These are phyloP conservation scores for Falco punctatus DNA, from an alignment of 2,113 vertebrate species.

Conservation along the genomic window DNA sequence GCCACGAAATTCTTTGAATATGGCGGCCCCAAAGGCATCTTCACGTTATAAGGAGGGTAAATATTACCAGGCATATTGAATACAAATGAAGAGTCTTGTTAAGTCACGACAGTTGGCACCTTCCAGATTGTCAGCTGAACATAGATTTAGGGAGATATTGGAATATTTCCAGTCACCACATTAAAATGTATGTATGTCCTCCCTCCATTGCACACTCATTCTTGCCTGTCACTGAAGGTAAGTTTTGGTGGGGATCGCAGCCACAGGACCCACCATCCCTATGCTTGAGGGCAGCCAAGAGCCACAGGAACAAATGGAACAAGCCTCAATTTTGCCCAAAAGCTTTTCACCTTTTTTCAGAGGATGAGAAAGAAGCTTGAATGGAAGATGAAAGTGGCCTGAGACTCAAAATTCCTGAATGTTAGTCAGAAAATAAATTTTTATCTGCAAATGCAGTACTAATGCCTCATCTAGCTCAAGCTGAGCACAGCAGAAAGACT, in stretches of 20 bases:
- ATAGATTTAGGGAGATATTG: background rate
- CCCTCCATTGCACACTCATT: rapidly evolving
- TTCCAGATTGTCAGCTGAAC: background rate
- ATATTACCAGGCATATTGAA: background rate
- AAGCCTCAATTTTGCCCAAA: background rate
- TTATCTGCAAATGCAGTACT: background rate
- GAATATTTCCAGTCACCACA: background rate
- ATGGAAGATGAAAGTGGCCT: background rate
- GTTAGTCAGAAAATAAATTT: background rate
- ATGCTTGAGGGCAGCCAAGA: background rate
- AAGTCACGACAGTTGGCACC: background rate
- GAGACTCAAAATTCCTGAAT: background rate
- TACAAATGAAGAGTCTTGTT: background rate
- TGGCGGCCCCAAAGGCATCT: background rate
- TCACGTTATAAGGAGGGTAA: background rate
- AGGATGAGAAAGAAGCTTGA: background rate
- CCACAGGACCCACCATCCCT: background rate
- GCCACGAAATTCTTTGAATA: background rate
- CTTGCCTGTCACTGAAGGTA: background rate
- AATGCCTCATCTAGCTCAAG: background rate
- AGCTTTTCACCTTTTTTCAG: background rate
- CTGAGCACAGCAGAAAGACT: background rate
- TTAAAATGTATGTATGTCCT: background rate
- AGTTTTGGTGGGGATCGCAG: background rate
- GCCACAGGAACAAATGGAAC: background rate